Evolutionary conservation across 2,113 vertebrate species (phyloP).

Genomic region (Saccopteryx leptura): DNA sequence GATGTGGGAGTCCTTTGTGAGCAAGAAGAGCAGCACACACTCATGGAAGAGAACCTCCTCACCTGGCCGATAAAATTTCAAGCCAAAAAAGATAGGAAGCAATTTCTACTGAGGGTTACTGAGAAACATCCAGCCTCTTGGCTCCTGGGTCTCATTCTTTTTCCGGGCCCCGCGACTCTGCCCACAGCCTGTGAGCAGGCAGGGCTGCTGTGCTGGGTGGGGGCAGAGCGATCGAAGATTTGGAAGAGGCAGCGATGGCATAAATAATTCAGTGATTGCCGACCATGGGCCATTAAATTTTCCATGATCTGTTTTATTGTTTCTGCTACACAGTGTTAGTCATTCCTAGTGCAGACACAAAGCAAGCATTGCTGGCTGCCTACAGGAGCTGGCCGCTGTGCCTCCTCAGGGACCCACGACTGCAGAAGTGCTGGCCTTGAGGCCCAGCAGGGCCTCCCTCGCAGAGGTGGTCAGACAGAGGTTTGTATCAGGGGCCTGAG

Average conservation of each 20-base stretch:
- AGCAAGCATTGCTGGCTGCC: constrained; percentile 6
- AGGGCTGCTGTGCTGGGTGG: neutral
- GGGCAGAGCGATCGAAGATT: constrained; percentile 35
- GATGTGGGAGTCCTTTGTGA: neutral
- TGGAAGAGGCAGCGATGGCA: constrained; percentile 58
- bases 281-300: constrained; percentile 78
- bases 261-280: constrained; percentile 81
- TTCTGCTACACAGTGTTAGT: constrained; percentile 45
- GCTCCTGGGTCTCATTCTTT: neutral
- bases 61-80: neutral
- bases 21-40: neutral
- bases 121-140: neutral
- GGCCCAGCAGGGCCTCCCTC: neutral
- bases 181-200: neutral
- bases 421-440: neutral
- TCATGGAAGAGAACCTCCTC: neutral
- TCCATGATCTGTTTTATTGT: constrained; percentile 81
- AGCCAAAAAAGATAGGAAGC: neutral
- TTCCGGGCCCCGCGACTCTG: neutral
- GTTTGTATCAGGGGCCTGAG: neutral
- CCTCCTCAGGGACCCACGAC: neutral
- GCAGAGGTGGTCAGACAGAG: neutral
- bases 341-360: constrained; percentile 55
- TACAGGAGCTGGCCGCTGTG: neutral
- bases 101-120: neutral